A percentile compares a stretch with the other conserved stretches of the same genome.
These are phyloP conservation scores for Isichthys henryi DNA, from an alignment of 2,113 vertebrate species.

Conservation along the genomic window DNA sequence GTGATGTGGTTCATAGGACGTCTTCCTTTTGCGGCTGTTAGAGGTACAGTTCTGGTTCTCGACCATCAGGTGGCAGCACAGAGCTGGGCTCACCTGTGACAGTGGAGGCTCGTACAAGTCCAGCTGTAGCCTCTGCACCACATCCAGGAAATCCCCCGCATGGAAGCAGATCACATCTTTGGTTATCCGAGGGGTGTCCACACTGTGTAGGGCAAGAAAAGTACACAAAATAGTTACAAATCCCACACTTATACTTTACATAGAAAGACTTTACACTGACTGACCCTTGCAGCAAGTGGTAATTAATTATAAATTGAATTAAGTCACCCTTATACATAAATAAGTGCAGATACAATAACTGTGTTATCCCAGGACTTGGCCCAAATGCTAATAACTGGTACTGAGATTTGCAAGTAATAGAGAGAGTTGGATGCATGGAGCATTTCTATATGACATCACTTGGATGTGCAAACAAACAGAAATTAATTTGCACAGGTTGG, in stretches of 20 bases:
- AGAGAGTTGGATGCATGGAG: neutral
- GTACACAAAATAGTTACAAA: neutral
- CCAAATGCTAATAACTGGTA: neutral
- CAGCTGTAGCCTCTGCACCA: conserved; percentile 88
- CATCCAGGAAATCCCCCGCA: conserved; percentile 86
- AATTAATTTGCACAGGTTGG: neutral
- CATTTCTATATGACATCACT: neutral
- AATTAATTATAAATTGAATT: neutral
- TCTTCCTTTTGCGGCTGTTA: neutral
- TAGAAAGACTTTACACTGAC: neutral
- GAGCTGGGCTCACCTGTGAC: conserved; percentile 71
- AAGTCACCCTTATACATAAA: neutral
- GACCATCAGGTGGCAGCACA: neutral
- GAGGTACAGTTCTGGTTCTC: neutral
- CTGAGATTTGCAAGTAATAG: neutral
- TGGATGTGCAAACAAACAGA: neutral
- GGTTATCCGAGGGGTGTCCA: conserved; percentile 89
- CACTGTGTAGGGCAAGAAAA: conserved; percentile 49
- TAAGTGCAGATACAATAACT: neutral
- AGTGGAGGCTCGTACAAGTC: conserved; percentile 92
- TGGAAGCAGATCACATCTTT: conserved; percentile 99
- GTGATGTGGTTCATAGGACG: neutral
- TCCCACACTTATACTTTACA: neutral
- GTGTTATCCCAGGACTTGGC: neutral
- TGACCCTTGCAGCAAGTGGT: neutral